Evolutionary conservation across 2,113 vertebrate genomes (phyloP).

Genomic region (Pipra filicauda): DNA sequence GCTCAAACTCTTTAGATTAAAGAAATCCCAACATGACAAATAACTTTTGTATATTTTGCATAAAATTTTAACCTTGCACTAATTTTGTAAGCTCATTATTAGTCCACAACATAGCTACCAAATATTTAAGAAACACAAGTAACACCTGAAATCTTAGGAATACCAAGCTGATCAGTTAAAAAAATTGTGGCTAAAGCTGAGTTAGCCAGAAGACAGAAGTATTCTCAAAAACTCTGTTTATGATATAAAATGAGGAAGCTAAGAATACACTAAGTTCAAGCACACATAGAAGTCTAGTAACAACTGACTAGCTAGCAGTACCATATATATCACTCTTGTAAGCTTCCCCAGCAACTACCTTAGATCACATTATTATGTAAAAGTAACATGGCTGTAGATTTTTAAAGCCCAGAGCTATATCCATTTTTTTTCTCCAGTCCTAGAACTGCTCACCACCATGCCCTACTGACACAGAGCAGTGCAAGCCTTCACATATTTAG

Average conservation of each 20-base stretch:
- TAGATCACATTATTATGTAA: background rate
- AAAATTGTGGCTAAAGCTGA: background rate
- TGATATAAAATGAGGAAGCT: background rate
- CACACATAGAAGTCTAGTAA: background rate
- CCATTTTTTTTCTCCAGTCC: background rate
- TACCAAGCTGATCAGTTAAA: background rate
- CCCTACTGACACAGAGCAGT: background rate
- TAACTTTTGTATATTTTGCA: background rate
- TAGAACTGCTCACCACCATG: background rate
- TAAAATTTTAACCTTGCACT: background rate
- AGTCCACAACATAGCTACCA: background rate
- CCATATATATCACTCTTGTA: background rate
- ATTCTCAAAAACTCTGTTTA: background rate
- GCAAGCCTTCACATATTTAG: background rate
- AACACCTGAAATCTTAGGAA: background rate
- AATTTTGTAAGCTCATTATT: background rate
- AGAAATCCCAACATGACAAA: background rate
- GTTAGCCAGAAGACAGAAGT: rapidly evolving
- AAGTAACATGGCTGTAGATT: background rate
- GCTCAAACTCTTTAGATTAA: background rate
- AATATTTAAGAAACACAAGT: background rate
- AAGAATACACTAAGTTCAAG: background rate
- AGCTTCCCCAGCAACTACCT: background rate
- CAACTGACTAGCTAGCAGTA: background rate
- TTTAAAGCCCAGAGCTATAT: background rate